Percentiles rank a stretch among this genome's conserved stretches.
Conservation (phyloP, 2,888 invertebrate species). For the Epiblema foenella region DNA sequence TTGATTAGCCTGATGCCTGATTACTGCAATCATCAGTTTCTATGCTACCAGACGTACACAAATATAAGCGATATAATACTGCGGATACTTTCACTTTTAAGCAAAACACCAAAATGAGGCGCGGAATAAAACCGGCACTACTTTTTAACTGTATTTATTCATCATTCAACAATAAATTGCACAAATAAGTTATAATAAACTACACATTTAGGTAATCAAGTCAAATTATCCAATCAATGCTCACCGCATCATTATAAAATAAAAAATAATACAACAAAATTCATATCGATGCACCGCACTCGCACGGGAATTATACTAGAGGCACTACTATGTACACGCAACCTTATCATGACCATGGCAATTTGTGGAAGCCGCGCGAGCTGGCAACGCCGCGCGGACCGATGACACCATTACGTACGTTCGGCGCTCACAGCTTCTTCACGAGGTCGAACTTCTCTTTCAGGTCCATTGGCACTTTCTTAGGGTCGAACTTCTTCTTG, state of each 20-base stretch:
- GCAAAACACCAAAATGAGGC: slow-evolving; percentile 1
- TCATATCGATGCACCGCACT: slow-evolving; percentile 55
- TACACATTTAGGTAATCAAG: slow-evolving; percentile 76
- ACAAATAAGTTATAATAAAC: slow-evolving; percentile 69
- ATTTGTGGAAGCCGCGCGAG: slow-evolving; percentile 58
- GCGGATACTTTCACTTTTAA: slow-evolving; percentile 36
- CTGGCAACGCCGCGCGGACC: slow-evolving; percentile 49
- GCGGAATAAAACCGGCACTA: neutral
- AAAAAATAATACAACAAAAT: slow-evolving; percentile 53
- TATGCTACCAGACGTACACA: slow-evolving; percentile 8
- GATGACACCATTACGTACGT: slow-evolving; percentile 34
- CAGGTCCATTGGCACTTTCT: slow-evolving; percentile 95
- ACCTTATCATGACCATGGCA: slow-evolving; percentile 71
- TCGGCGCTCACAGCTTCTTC: slow-evolving; percentile 90
- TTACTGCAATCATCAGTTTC: slow-evolving; percentile 28
- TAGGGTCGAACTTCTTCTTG: slow-evolving; percentile 95
- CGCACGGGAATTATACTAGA: slow-evolving; percentile 50
- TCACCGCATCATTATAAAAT: slow-evolving; percentile 47
- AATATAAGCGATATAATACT: slow-evolving; percentile 11
- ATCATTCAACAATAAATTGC: slow-evolving; percentile 76
- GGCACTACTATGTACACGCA: slow-evolving; percentile 60
- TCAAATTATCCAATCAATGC: slow-evolving; percentile 62
- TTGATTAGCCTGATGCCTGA: slow-evolving; percentile 28
- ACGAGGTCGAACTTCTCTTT: slow-evolving; percentile 97
- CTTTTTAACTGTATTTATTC: slow-evolving; percentile 51